Percentiles rank a stretch among this genome's conserved stretches.
Conservation (phyloP, 37 sponge, comb jelly and placozoan genomes). For the Bolinopsis microptera region DNA sequence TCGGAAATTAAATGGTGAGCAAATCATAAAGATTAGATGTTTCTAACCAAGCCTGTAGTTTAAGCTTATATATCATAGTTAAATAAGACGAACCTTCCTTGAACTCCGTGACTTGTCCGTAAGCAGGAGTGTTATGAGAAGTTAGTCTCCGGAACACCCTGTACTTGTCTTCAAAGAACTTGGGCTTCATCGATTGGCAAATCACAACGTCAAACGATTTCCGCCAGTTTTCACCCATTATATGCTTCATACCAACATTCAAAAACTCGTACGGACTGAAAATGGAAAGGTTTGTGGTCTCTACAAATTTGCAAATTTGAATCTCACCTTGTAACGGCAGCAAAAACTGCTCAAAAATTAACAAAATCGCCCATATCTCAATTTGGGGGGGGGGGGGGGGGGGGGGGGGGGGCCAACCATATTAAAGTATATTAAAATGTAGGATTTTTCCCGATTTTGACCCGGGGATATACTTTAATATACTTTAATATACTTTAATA, state of each 20-base stretch:
- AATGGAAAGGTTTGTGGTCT: background rate
- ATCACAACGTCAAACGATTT: conserved; percentile 89
- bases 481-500: too few relatives aligned
- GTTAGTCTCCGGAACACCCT: conserved; percentile 4
- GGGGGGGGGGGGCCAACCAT: too few relatives aligned
- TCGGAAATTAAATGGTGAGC: too few relatives aligned
- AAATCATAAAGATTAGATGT: too few relatives aligned
- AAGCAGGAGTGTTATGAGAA: background rate
- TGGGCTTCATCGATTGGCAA: conserved; percentile 80
- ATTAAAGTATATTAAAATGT: too few relatives aligned
- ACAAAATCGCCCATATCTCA: too few relatives aligned
- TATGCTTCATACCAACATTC: conserved; percentile 78
- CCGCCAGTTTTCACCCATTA: conserved; percentile 79
- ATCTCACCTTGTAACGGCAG: too few relatives aligned
- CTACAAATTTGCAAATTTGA: background rate
- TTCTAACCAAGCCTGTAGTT: too few relatives aligned
- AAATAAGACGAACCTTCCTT: conserved; percentile 23
- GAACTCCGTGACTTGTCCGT: background rate
- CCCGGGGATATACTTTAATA: too few relatives aligned
- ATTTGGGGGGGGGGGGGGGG: too few relatives aligned
- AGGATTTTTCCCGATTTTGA: too few relatives aligned
- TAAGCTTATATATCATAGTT: too few relatives aligned
- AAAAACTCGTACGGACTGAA: conserved; percentile 67
- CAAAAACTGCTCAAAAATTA: background rate
- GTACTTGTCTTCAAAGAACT: conserved; percentile 72